Base-by-base conservation (phyloP, 2,113 vertebrate genomes). In the Nothoprocta pentlandii region DNA sequence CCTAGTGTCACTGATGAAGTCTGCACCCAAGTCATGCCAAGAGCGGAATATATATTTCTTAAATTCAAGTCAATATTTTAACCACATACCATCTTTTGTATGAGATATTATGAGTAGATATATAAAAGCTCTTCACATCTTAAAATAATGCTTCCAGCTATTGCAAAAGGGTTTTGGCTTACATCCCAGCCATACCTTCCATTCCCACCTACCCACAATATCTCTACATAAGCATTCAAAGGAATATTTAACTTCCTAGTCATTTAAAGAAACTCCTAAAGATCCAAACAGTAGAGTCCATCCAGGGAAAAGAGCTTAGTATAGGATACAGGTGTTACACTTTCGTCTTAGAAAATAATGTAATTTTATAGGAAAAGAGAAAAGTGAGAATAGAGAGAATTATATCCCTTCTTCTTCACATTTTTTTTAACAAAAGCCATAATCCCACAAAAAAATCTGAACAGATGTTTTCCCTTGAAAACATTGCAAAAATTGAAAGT, bases 391-490 rank as follows among this genome's bases (percentile, higher is more conserved):
- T 3, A 69, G 21, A 81, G 28, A 62, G 49, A 87, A 86, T 25
- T 90, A 7, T 5, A 86, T 76, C 42, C 12, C 21, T 91, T 85
- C 78, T 23, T 85, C 68, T 85, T 87, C 64, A 83, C 56, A 14
- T 82, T 92, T 94, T 94, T 92, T 51, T 83, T 12, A 87, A 84
- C 64, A 82, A 68, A 90, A 94, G 13, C 22, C 42, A 71, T 95
- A 93, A 95, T 96, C 90, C 88, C 44, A 92, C 83, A 78, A 39
- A 94, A 96, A 96, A 96, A 93, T 94, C 94, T 89, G 91, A 96
- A 94, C 96, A 97, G 95, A 96, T 97, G 95, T 96, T 97, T 97
- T 96, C 82, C 44, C 84, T 95, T 94, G 95, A 96, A 96, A 91
- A 90, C 80, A 95, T 96, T 96, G 87, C 93, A 96, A 92, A 94